Evolutionary conservation across 2,888 invertebrate genomes (phyloP).

Genomic region (Harpalus rubripes): DNA sequence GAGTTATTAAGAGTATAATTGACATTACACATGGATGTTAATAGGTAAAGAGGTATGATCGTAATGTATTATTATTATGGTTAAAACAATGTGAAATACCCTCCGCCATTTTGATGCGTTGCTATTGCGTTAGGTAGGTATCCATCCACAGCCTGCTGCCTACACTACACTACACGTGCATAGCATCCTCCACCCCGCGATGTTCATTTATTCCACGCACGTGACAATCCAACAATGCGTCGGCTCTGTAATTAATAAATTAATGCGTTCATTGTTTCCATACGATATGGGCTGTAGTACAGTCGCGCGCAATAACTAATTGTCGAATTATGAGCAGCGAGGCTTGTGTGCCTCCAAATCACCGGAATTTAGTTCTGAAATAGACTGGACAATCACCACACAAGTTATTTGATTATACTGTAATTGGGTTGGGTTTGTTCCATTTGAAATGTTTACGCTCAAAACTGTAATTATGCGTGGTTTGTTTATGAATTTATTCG

Average conservation of each 20-base stretch:
- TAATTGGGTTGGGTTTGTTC: constrained; percentile 51
- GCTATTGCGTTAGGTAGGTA: constrained; percentile 8
- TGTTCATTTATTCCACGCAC: constrained; percentile 61
- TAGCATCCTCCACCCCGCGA: constrained; percentile 28
- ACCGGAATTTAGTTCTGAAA: constrained; percentile 57
- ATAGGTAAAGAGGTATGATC: background rate
- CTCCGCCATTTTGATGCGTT: constrained; percentile 19
- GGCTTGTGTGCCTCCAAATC: constrained; percentile 29
- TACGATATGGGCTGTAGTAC: constrained; percentile 57
- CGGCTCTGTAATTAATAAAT: constrained; percentile 65
- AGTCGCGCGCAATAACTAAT: constrained; percentile 56
- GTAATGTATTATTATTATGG: background rate
- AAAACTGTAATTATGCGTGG: constrained; percentile 51
- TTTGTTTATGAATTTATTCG: constrained; percentile 54
- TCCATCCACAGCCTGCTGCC: background rate
- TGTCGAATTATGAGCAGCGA: constrained; percentile 61
- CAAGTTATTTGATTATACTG: constrained; percentile 56
- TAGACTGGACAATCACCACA: constrained; percentile 57
- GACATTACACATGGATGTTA: too few relatives aligned
- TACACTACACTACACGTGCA: constrained; percentile 5
- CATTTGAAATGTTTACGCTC: constrained; percentile 53
- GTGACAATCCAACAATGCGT: constrained; percentile 66
- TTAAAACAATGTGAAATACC: constrained; percentile 24
- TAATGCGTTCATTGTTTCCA: constrained; percentile 67
- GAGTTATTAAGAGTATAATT: too few relatives aligned